Base-by-base conservation (phyloP, 2,888 invertebrate genomes). In the Desoria tigrina region DNA sequence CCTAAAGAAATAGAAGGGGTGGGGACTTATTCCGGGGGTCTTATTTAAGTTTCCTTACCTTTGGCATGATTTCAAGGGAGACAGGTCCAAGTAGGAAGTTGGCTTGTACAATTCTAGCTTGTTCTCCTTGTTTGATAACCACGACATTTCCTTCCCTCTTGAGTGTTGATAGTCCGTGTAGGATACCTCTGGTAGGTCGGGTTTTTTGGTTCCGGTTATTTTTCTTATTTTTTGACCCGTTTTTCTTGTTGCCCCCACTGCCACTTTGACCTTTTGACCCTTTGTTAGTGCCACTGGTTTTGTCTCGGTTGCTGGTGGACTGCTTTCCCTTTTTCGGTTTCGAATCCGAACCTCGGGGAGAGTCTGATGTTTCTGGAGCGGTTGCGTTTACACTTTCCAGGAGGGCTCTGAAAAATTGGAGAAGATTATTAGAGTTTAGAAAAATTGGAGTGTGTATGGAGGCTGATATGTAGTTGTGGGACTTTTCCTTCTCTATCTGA, bases 1-100 rank as follows among this genome's bases (percentile, higher is more conserved):
- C n/a, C n/a, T n/a, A n/a, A 32, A 32, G 32, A 7, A 32, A 32
- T 32, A 7, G 32, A 32, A 32, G 11, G 32, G 11, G 11, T 32
- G 32, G 11, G 32, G 32, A 32, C 32, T 32, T n/a, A n/a, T n/a
- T n/a, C n/a, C n/a, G n/a, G n/a, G n/a, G n/a, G n/a, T n/a, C n/a
- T n/a, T n/a, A n/a, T n/a, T n/a, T n/a, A n/a, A n/a, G n/a, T 16
- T 63, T 51, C 24, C 42, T 57, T 55, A 69, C 72, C 71, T 71
- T 75, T 21, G 75, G 72, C 24, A 73, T 66, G 51, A 75, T 75
- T 49, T 75, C 74, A 26, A 75, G 70, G 14, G 73, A 68, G 4
- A 75, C 75, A 42, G 75, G 75, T 39, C 75, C 75, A 1, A 75
- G 62, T 3, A 69, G 56, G 42, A 75, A 75, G 49, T 69, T 73